Percentiles rank a stretch among this genome's conserved stretches.
Conservation (phyloP, 1,140 invertebrate species). For the Drosophila orosa region DNA sequence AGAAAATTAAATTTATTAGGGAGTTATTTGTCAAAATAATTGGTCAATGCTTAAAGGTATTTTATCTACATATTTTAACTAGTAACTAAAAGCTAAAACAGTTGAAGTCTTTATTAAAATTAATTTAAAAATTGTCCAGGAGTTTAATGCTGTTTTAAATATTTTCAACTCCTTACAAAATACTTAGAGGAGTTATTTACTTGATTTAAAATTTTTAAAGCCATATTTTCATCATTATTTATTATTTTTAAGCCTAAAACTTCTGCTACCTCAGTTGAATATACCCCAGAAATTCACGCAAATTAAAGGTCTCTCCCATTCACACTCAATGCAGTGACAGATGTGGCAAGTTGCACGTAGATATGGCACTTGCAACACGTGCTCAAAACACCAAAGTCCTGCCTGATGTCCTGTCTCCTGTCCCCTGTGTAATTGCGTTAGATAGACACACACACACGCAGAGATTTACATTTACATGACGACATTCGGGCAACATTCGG, state of each 20-base stretch:
- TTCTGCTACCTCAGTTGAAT: not conserved
- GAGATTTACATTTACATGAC: slow-evolving; percentile 20
- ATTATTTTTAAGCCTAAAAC: not conserved
- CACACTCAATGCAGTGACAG: slow-evolving; percentile 4
- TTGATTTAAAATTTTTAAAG: not conserved
- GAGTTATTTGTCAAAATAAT: too few relatives aligned
- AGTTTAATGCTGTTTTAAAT: too few relatives aligned
- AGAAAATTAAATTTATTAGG: not conserved
- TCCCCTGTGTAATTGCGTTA: slow-evolving; percentile 40
- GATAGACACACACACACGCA: slow-evolving; percentile 11
- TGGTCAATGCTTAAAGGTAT: too few relatives aligned
- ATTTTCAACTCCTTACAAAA: too few relatives aligned
- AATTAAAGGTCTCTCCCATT: not conserved
- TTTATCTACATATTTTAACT: too few relatives aligned
- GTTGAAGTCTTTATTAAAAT: too few relatives aligned
- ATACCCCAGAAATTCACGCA: not conserved
- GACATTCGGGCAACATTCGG: slow-evolving; percentile 10
- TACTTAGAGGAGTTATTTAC: not conserved
- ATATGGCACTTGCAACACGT: slow-evolving; percentile 20
- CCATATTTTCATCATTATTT: not conserved
- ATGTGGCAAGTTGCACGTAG: slow-evolving; percentile 27
- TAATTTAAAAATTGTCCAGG: too few relatives aligned
- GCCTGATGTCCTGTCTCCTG: not conserved
- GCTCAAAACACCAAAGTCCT: slow-evolving; percentile 1
- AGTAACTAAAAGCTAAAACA: too few relatives aligned